Evolutionary conservation across 1,140 invertebrate genomes (phyloP).

Genomic region (Neuroterus valhalla): DNA sequence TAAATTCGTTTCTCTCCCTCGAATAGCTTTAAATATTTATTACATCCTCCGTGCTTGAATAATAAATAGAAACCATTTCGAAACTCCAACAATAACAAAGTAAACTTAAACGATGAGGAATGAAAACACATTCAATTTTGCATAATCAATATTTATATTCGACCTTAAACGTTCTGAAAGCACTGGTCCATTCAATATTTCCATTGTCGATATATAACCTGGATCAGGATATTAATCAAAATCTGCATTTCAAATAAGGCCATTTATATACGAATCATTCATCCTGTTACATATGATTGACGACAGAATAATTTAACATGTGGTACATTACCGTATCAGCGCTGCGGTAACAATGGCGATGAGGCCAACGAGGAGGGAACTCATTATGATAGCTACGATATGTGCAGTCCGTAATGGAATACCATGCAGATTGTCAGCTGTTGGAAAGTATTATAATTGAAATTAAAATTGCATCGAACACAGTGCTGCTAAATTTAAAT

Average conservation of each 20-base stretch:
- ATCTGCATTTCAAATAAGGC: slow-evolving; percentile 11
- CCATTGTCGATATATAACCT: background rate
- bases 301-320: background rate
- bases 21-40: no score
- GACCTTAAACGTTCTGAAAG: background rate
- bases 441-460: slow-evolving; percentile 38
- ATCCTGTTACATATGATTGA: slow-evolving; percentile 2
- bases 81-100: no score
- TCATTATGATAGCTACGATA: slow-evolving; percentile 67
- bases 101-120: no score
- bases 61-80: no score
- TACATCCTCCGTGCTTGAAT: no score
- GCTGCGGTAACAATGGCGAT: slow-evolving; percentile 59
- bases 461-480: background rate
- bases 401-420: slow-evolving; percentile 66
- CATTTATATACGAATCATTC: background rate
- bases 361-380: slow-evolving; percentile 65
- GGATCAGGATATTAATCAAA: slow-evolving; percentile 6
- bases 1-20: no score
- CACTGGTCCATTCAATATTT: background rate
- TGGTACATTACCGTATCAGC: slow-evolving; percentile 61
- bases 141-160: background rate
- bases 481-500: no score
- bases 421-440: slow-evolving; percentile 54
- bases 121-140: no score